Base-by-base conservation (phyloP, 2,797 vertebrate genomes). In the Paguma larvata region DNA sequence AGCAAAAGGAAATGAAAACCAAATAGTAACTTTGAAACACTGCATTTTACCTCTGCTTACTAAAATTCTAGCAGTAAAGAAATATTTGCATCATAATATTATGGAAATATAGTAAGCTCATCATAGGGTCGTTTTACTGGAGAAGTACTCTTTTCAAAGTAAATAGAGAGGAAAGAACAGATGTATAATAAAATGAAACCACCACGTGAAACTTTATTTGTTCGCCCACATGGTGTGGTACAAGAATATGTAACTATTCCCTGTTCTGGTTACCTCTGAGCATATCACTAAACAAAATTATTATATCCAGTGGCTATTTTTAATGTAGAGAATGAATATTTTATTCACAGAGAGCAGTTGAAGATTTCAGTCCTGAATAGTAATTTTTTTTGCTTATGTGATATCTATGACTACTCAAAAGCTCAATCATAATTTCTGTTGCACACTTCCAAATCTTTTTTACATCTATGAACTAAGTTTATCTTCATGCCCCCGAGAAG, bases 141-240 rank as follows among this genome's bases (percentile, higher is more conserved):
- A 98, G 65, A 89, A 96, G n/a, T 4, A 44, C 67, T 63, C 96
- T 94, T 97, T 95, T 86, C 84, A 85, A 97, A 94, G 85, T 92
- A 97, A 72, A 85, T 1, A 89, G 75, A 96, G 77, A 96, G 92
- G 78, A 95, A 97, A 94, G 95, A 98, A 95, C 95, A 98, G 97
- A 97, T 98, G 96, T 86, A 94, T 82, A 97, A 97, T 97, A 97
- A 97, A 98, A 97, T 80, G 78, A 85, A 97, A 95, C 48, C 73
- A 73, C 68, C 56, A 59, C 21, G 7, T 59, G 56, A 93, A 4
- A 46, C 30, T 92, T 85, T 77, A 86, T 94, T 96, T 91, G 32
- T 59, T 95, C 85, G 59, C 79, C 77, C 51, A 78, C 48, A 88
- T 62, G 88, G 48, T 96, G 53, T 87, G 75, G 82, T 88, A 46